Evolutionary conservation across 1,140 invertebrate species (phyloP).

Genomic region (Cotesia chilonis): DNA sequence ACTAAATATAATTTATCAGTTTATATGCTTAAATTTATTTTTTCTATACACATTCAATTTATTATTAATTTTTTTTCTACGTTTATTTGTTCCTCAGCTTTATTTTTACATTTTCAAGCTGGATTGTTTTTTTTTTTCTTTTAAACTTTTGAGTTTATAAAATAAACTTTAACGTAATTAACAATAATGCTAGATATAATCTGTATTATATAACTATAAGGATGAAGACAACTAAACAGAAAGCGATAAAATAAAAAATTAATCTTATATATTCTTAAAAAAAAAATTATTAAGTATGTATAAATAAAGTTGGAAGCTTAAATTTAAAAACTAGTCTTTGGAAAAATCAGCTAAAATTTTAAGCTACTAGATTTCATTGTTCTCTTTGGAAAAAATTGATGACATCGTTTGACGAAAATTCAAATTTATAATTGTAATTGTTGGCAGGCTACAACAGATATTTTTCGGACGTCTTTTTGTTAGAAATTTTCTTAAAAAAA

Average conservation of each 20-base stretch:
- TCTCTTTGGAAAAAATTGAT: too few species aligned
- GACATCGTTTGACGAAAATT: too few species aligned
- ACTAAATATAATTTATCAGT: background rate
- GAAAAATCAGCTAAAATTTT: too few species aligned
- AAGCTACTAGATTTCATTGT: too few species aligned
- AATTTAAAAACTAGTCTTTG: background rate
- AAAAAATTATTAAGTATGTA: background rate
- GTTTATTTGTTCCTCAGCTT: too few species aligned
- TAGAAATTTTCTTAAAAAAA: background rate
- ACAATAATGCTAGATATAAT: background rate
- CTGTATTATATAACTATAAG: too few species aligned
- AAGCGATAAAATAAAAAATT: too few species aligned
- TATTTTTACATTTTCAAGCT: too few species aligned
- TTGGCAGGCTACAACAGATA: too few species aligned
- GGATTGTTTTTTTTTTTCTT: conserved; percentile 9
- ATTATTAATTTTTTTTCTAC: too few species aligned
- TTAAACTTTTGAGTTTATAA: conserved; percentile 24
- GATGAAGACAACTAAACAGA: too few species aligned
- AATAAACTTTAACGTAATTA: conserved; percentile 3
- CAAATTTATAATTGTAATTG: too few species aligned
- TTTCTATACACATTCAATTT: background rate
- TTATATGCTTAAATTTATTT: conserved; percentile 34
- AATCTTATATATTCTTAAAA: background rate
- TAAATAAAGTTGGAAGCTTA: background rate
- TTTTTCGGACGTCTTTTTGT: background rate